Conservation (phyloP, 2,113 vertebrate species). For the Bettongia penicillata region DNA sequence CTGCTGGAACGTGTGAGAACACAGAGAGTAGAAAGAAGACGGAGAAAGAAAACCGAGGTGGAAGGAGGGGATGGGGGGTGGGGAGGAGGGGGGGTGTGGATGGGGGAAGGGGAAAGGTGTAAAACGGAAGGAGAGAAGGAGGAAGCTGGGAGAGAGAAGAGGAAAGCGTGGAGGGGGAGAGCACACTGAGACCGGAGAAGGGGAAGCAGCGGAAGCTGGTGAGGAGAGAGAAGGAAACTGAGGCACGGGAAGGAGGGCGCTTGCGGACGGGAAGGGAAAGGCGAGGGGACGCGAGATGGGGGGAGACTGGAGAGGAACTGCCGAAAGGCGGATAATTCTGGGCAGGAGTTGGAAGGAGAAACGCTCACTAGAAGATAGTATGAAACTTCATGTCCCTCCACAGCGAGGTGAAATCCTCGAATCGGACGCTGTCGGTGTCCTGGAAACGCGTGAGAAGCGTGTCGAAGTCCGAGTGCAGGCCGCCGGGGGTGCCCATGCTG, state of each 20-base stretch:
- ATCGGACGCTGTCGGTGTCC: constrained; percentile 89
- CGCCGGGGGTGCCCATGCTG: constrained; percentile 62
- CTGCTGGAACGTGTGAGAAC: background rate
- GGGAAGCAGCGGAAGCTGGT: background rate
- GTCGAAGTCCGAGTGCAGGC: constrained; percentile 88
- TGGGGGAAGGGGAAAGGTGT: background rate
- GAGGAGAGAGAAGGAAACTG: accelerated
- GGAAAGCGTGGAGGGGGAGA: background rate
- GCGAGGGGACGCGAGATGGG: no score
- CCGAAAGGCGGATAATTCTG: no score
- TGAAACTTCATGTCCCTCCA: constrained; percentile 92
- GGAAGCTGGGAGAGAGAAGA: background rate
- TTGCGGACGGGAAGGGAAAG: background rate
- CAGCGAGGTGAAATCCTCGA: constrained; percentile 88
- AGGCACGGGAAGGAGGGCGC: background rate
- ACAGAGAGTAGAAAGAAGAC: background rate
- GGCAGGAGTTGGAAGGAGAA: accelerated
- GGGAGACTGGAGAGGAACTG: background rate
- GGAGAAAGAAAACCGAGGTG: background rate
- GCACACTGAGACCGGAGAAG: background rate
- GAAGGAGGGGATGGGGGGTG: background rate
- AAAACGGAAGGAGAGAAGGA: background rate
- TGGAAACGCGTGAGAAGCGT: constrained; percentile 90
- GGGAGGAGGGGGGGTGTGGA: background rate
- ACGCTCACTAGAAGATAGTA: constrained; percentile 89